Evolutionary conservation across 2,888 invertebrate species (phyloP).

Genomic region (Eupithecia dodoneata): DNA sequence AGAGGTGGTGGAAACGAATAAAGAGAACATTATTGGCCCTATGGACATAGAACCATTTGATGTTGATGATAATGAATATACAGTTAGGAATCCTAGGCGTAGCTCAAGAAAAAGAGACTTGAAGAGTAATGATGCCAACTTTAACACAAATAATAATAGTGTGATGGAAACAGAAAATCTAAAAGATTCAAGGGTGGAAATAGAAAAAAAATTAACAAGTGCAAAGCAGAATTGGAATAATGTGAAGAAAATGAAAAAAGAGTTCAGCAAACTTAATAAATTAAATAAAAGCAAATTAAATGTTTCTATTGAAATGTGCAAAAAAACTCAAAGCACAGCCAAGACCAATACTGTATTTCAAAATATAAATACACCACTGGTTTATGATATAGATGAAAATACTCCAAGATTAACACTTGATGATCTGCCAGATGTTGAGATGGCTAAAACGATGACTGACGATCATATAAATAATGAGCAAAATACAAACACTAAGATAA

Average conservation of each 20-base stretch:
- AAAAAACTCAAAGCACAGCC: constrained; percentile 59
- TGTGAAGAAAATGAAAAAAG: constrained; percentile 78
- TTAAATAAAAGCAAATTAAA: constrained; percentile 73
- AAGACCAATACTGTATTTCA: constrained; percentile 41
- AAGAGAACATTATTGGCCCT: constrained; percentile 61
- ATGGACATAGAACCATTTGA: constrained; percentile 65
- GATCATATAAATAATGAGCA: constrained; percentile 23
- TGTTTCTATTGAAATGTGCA: constrained; percentile 77
- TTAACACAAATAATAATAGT: constrained; percentile 44
- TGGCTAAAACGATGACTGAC: constrained; percentile 30
- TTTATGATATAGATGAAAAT: constrained; percentile 63
- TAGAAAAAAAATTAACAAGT: constrained; percentile 58
- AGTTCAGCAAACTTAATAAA: constrained; percentile 74
- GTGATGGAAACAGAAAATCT: constrained; percentile 54
- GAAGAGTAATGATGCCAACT: constrained; percentile 47
- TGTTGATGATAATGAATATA: constrained; percentile 63
- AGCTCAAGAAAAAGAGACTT: constrained; percentile 68
- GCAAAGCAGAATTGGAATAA: constrained; percentile 70
- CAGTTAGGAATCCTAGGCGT: constrained; percentile 64
- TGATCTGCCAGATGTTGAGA: constrained; percentile 27
- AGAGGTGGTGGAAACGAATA: constrained; percentile 53
- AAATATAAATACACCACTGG: constrained; percentile 32
- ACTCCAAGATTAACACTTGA: constrained; percentile 50
- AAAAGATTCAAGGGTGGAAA: constrained; percentile 56
- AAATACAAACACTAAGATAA: constrained; percentile 10